Base-by-base conservation (phyloP, 1,140 invertebrate genomes). In the Propsilocerus akamusi region DNA sequence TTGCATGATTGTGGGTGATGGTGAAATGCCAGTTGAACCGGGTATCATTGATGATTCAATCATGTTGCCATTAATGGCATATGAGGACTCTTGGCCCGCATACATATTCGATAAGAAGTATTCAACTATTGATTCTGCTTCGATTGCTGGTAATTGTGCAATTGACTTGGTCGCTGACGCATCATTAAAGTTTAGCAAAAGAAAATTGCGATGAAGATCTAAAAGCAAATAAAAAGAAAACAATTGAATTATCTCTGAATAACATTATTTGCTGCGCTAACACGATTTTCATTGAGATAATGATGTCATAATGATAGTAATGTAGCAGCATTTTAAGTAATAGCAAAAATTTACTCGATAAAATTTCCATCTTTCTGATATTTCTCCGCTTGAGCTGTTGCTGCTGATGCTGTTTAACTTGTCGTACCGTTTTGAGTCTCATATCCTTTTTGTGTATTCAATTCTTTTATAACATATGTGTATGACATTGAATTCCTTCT, bases 391-490 rank as follows among this genome's bases (percentile, higher is more conserved):
- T 49, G n/a, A n/a, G n/a, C 6, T 37, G 17, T 25, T 26, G 47
- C 17, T 34, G 51, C n/a, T 34, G 34, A 25, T 52, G 51, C 22
- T 52, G 51, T 22, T 52, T 52, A 1, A 52, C 48, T 47, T 52
- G 51, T 37, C 51, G 46, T 4, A 52, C 51, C 12, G 51, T 52
- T 46, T 28, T 46, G 25, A 52, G 28, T 14, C 32, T 34, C 51
- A 52, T 52, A 30, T n/a, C n/a, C n/a, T n/a, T n/a, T n/a, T n/a
- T n/a, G n/a, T n/a, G n/a, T n/a, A n/a, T n/a, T n/a, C n/a, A n/a
- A n/a, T n/a, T n/a, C n/a, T n/a, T n/a, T n/a, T n/a, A n/a, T n/a
- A n/a, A n/a, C n/a, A n/a, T n/a, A n/a, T n/a, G n/a, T n/a, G n/a
- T n/a, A n/a, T n/a, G n/a, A n/a, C n/a, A n/a, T n/a, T n/a, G n/a